Evolutionary conservation across 2,888 invertebrate genomes (phyloP).

Genomic region (Athetis lepigone): DNA sequence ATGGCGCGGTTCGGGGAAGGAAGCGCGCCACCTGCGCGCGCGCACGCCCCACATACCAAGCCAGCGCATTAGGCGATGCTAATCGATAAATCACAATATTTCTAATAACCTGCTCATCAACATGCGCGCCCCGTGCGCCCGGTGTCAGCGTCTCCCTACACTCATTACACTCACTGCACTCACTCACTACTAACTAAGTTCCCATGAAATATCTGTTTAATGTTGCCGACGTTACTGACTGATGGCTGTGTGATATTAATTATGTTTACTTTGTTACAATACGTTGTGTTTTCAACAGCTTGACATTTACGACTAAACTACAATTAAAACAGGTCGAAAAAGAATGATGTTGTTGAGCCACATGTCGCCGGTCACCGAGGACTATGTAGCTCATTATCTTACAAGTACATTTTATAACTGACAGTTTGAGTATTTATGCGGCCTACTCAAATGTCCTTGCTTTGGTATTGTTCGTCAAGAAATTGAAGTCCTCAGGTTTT

Average conservation of each 20-base stretch:
- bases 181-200: slow-evolving; percentile 21
- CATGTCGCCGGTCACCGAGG: no score
- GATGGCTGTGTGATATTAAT: slow-evolving; percentile 29
- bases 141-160: no score
- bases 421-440: no score
- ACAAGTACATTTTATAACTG: no score
- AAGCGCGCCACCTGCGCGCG: slow-evolving; percentile 74
- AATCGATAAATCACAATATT: slow-evolving; percentile 63
- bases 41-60: slow-evolving; percentile 53
- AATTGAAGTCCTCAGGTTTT: no score
- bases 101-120: slow-evolving; percentile 40
- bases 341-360: no score
- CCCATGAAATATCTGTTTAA: slow-evolving; percentile 38
- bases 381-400: no score
- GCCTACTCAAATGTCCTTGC: no score
- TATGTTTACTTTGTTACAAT: slow-evolving; percentile 29
- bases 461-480: no score
- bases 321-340: neutral
- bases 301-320: neutral
- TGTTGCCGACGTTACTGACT: slow-evolving; percentile 37
- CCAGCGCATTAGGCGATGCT: slow-evolving; percentile 46
- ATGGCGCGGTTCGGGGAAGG: slow-evolving; percentile 80
- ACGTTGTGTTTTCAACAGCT: neutral
- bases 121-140: slow-evolving; percentile 13
- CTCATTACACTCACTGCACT: slow-evolving; percentile 19